A percentile compares a stretch with the other conserved stretches of the same genome.
Evolutionary conservation across 2,797 vertebrate species (phyloP).

Genomic region (Artibeus lituratus): DNA sequence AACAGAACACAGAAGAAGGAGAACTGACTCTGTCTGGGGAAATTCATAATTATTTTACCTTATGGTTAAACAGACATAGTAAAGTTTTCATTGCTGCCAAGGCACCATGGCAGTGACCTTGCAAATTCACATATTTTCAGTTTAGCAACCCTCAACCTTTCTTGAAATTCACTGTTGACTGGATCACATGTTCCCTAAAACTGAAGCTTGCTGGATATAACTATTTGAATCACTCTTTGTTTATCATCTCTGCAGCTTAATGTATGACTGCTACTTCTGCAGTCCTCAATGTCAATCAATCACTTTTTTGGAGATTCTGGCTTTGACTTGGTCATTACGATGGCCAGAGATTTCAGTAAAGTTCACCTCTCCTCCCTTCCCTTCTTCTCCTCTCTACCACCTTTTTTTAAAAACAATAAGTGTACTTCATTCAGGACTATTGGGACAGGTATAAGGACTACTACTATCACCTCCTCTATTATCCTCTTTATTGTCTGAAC

Average conservation of each 20-base stretch:
- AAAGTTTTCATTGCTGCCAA: background rate
- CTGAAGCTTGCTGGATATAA: background rate
- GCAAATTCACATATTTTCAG: background rate
- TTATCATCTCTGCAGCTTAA: background rate
- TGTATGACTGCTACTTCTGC: background rate
- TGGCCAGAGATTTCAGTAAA: background rate
- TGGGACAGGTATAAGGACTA: background rate
- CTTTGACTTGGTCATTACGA: background rate
- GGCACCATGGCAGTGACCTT: background rate
- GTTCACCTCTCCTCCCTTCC: background rate
- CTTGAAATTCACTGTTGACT: background rate
- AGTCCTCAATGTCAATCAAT: background rate
- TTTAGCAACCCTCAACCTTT: background rate
- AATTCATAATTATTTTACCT: slow-evolving; percentile 4
- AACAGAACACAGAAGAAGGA: background rate
- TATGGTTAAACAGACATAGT: background rate
- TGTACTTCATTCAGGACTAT: background rate
- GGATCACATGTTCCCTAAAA: background rate
- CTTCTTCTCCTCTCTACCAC: background rate
- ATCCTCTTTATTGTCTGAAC: background rate
- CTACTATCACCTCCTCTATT: background rate
- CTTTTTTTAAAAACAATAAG: background rate
- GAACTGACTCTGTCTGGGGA: background rate
- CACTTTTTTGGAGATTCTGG: background rate
- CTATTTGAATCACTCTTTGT: background rate